Base-by-base conservation (phyloP, 2,797 vertebrate species). In the Acanthornis magna region DNA sequence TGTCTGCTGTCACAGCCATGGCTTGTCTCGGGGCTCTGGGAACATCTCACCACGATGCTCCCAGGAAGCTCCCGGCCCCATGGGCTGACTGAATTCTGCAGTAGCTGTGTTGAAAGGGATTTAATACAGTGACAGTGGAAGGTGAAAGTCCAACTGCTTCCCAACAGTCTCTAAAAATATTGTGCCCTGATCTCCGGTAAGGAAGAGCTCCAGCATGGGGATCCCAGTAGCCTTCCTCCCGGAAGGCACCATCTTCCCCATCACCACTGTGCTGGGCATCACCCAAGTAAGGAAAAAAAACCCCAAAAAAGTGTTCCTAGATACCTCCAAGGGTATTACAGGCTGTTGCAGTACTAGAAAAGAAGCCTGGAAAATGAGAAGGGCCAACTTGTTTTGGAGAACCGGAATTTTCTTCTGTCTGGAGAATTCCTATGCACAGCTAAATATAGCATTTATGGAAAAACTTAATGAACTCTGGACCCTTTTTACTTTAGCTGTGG, bases 1-100 rank as follows among this genome's bases (percentile, higher is more conserved):
- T 47, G 30, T 22, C 57, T 70, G 25, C 48, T 27, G 11, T 13
- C 27, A n/a, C 1, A 4, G 50, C 40, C 53, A 7, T 5, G 15
- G 57, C 53, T 55, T 22, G 16, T 40, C 61, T 47, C 0, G 0
- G 34, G 15, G 3, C 23, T 1, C 40, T 8, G 60, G 3, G 4
- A 65, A 22, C 21, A 48, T 45, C 58, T 34, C 50, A 4, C 40
- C 55, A 2, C 0, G 1, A 6, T 17, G 47, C 25, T 66, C 0
- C 36, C 1, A 3, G 32, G 48, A 43, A 55, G 30, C 48, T 58
- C 40, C 70, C 55, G 43, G 55, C 47, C 54, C 1, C 1, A 6
- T 3, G 54, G 61, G 30, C 40, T 10, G 11, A 3, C 26, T 76
- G 5, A 15, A 45, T 26, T 50, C 71, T 74, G 65, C 40, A 23